Evolutionary conservation across 2,113 vertebrate species (phyloP), one percentile per base, ranked within the genome.

Genomic region (Microcebus ravelobensis): DNA sequence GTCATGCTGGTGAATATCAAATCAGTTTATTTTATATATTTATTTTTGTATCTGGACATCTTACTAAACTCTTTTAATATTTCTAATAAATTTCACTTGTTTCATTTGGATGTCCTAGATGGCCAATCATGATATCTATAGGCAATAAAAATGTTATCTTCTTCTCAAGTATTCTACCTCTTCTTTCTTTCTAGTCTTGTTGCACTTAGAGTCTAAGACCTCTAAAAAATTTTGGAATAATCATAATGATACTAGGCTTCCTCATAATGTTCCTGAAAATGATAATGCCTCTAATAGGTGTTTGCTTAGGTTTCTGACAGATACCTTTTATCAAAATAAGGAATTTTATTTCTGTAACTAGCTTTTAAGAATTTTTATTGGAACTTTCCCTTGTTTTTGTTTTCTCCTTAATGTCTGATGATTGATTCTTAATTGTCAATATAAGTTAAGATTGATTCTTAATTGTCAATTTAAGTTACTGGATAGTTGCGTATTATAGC

Each of bases 281-380:
- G 12, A 15, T n/a, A 76, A 31, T 61, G 6, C 29, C 50, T 74
- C 74, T 68, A 61, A 70, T 11, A 70, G 42, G 25, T 17, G 17
- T 94, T 91, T 87, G 81, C 31, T n/a, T 39, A 63, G 63, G 11
- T 88, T 15, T 88, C 79, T 95, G 84, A 63, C 57, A 82, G 48
- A 48, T 21, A 55, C 15, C 12, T 70, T 84, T 84, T 14, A n/a
- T 73, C 55, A 85, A 39, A 92, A 25, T 77, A 92, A 85, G 65
- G 27, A 71, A 36, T 65, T 95, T 79, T n/a, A 61, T 55, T 63
- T 55, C 42, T 70, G 3, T 29, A 65, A 50, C 20, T 36, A 63
- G 52, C 21, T 65, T 94, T n/a, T n/a, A 85, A 63, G 39, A 65
- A 70, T 91, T 82, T 77, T 70, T 76, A 77, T 61, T 87, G 36